These are phyloP conservation scores for Biston stratarius DNA, from an alignment of 2,888 invertebrate species.

Conservation along the genomic window DNA sequence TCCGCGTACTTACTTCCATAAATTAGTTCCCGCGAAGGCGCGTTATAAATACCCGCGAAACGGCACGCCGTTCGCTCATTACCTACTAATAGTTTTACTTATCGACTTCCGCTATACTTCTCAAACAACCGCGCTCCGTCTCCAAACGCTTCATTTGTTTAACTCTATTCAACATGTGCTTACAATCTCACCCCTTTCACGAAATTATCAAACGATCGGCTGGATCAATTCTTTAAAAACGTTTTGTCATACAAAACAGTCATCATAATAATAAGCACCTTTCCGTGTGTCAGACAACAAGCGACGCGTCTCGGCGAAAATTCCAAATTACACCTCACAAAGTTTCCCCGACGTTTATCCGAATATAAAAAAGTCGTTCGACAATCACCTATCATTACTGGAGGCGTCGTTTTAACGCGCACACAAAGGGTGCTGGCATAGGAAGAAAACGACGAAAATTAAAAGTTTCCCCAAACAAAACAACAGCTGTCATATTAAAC, in stretches of 20 bases:
- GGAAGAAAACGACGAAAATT: constrained; percentile 81
- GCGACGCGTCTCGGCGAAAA: constrained; percentile 68
- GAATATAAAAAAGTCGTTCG: constrained; percentile 70
- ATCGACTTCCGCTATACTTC: constrained; percentile 73
- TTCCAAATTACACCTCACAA: constrained; percentile 75
- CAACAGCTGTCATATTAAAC: constrained; percentile 85
- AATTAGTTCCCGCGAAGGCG: constrained; percentile 84
- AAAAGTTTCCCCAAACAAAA: constrained; percentile 85
- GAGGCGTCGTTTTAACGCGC: constrained; percentile 73
- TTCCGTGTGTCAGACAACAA: constrained; percentile 63
- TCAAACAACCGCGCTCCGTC: constrained; percentile 52
- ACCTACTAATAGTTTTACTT: constrained; percentile 82
- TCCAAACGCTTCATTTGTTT: constrained; percentile 6
- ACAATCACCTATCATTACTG: constrained; percentile 83
- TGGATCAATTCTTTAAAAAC: constrained; percentile 26
- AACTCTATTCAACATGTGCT: constrained; percentile 12
- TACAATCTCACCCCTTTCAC: constrained; percentile 47
- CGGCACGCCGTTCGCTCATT: constrained; percentile 77
- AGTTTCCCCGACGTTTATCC: constrained; percentile 75
- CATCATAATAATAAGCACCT: constrained; percentile 76
- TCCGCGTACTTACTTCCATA: constrained; percentile 85
- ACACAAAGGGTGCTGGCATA: constrained; percentile 75
- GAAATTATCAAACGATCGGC: constrained; percentile 44
- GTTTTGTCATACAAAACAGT: constrained; percentile 61
- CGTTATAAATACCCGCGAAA: constrained; percentile 83